A percentile compares a stretch with the other conserved stretches of the same genome.
phyloP scores from a whole-genome alignment of 1,140 invertebrate species.

The Triops longicaudatus region DNA sequence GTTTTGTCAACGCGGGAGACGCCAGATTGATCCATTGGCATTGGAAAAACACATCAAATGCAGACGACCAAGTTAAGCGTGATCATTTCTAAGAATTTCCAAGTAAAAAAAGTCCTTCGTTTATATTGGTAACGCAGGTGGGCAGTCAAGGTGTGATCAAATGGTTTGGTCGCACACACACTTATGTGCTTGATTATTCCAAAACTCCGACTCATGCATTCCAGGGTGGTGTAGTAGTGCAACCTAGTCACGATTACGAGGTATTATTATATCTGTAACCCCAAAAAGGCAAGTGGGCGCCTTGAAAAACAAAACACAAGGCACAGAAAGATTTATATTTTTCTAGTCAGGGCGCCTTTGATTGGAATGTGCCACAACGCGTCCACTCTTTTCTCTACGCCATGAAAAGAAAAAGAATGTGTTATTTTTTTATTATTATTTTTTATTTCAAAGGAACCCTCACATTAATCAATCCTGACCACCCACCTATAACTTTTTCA shows the following conservation, averaged over 20 bases:
- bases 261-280: background rate
- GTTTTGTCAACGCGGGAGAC: background rate
- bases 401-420: background rate
- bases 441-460: background rate
- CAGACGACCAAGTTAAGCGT: background rate
- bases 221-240: conserved; percentile 1
- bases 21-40: background rate
- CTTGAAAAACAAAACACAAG: too few species aligned
- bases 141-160: background rate
- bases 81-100: background rate
- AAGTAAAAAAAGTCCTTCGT: background rate
- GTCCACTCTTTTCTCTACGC: too few species aligned
- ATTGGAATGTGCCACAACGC: too few species aligned
- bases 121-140: background rate
- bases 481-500: background rate
- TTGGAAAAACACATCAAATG: background rate
- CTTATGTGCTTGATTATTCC: background rate
- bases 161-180: background rate
- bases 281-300: background rate
- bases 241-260: background rate
- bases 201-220: background rate
- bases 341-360: too few species aligned
- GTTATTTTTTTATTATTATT: background rate
- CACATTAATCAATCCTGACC: background rate
- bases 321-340: too few species aligned